Conservation (phyloP, 2,888 invertebrate species). For the Agrochola macilenta region DNA sequence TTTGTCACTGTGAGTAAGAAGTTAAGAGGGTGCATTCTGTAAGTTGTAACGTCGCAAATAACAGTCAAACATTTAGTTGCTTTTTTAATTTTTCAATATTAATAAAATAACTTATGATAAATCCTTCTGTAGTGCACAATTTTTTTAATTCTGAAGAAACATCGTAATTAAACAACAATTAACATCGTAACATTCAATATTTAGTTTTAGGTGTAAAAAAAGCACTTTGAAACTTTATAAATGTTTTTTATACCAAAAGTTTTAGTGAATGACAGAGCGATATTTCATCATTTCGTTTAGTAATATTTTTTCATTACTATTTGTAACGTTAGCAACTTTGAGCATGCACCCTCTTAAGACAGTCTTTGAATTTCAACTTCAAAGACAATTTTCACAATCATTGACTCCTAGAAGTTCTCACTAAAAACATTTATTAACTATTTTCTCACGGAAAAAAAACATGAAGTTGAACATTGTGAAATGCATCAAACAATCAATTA, state of each 20-base stretch:
- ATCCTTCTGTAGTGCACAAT: neutral
- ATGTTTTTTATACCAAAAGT: neutral
- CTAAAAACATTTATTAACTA: slow-evolving; percentile 34
- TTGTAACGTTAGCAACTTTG: neutral
- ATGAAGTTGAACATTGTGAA: slow-evolving; percentile 53
- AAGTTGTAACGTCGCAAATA: neutral
- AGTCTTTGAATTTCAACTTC: neutral
- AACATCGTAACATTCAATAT: neutral
- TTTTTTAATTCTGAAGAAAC: neutral
- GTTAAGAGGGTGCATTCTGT: neutral
- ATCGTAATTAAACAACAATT: neutral
- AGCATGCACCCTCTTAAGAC: neutral
- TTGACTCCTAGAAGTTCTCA: slow-evolving; percentile 4
- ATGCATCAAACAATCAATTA: slow-evolving; percentile 73
- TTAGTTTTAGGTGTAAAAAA: no score
- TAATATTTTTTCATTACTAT: neutral
- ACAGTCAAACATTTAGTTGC: neutral
- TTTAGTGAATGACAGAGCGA: neutral
- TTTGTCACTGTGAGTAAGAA: neutral
- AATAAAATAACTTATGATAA: neutral
- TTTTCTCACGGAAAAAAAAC: slow-evolving; percentile 53
- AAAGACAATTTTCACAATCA: neutral
- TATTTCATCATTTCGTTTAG: neutral
- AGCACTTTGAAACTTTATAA: neutral
- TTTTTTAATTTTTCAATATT: neutral